Percentiles rank a stretch among this genome's conserved stretches.
Evolutionary conservation across 2,113 vertebrate genomes (phyloP).

Genomic region (Echinops telfairi): DNA sequence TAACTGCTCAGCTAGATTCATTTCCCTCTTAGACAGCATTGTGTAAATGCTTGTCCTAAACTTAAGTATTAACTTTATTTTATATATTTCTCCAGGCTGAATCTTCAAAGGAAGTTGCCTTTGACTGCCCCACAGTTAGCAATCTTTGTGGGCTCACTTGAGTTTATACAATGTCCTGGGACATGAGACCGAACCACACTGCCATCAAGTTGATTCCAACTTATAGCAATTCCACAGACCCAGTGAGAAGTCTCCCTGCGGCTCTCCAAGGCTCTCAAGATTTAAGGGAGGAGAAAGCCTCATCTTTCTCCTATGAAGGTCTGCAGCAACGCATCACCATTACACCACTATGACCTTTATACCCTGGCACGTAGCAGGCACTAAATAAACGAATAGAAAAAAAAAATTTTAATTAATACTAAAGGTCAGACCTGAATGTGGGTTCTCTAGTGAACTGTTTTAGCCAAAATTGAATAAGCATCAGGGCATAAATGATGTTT

Average conservation of each 20-base stretch:
- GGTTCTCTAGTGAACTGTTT: neutral
- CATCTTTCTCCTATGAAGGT: too few relatives aligned
- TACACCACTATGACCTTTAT: too few relatives aligned
- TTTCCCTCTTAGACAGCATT: neutral
- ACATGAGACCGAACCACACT: too few relatives aligned
- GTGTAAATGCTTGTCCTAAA: neutral
- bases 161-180: neutral
- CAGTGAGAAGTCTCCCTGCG: too few relatives aligned
- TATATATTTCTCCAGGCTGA: neutral
- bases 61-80: neutral
- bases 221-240: too few relatives aligned
- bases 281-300: too few relatives aligned
- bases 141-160: neutral
- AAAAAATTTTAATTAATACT: neutral
- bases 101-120: neutral
- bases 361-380: neutral
- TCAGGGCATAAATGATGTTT: neutral
- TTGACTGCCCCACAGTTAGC: neutral
- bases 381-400: neutral
- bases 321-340: too few relatives aligned
- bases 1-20: neutral
- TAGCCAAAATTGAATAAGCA: neutral
- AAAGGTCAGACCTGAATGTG: accelerated
- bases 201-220: too few relatives aligned
- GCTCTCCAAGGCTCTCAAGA: too few relatives aligned